A percentile compares a stretch with the other conserved stretches of the same genome.
Conservation (phyloP, 2,888 invertebrate genomes). For the Lochmaea capreae region DNA sequence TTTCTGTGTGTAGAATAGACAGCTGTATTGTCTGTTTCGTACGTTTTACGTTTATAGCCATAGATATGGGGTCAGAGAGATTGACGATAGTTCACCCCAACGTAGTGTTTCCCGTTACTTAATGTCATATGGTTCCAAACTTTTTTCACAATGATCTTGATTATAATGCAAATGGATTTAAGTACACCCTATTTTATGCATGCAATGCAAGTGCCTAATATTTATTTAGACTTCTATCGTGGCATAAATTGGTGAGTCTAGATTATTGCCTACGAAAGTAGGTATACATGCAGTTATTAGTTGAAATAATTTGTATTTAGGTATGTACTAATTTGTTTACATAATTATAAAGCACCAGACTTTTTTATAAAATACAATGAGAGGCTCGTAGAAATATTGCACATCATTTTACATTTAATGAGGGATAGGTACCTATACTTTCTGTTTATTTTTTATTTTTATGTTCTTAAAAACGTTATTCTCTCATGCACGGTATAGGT, state of each 20-base stretch:
- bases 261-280: background rate
- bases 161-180: conserved; percentile 29
- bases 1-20: conserved; percentile 22
- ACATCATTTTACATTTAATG: too few species aligned
- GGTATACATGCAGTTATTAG: background rate
- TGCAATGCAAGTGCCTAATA: conserved; percentile 24
- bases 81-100: conserved; percentile 25
- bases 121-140: conserved; percentile 17
- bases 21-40: conserved; percentile 24
- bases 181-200: conserved; percentile 13
- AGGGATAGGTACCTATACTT: too few species aligned
- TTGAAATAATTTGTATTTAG: background rate
- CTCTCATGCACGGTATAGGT: too few species aligned
- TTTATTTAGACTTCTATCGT: conserved; percentile 4
- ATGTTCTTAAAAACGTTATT: too few species aligned
- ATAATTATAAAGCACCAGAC: too few species aligned
- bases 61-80: conserved; percentile 24
- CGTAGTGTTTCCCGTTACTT: conserved; percentile 6
- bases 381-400: too few species aligned
- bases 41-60: background rate
- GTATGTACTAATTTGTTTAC: too few species aligned
- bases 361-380: too few species aligned
- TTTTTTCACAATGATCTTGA: conserved; percentile 29
- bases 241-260: conserved; percentile 4
- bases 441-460: too few species aligned